Evolutionary conservation across 2,113 vertebrate species (phyloP), one percentile per base, ranked within the genome.

Genomic region (Mixornis gularis): DNA sequence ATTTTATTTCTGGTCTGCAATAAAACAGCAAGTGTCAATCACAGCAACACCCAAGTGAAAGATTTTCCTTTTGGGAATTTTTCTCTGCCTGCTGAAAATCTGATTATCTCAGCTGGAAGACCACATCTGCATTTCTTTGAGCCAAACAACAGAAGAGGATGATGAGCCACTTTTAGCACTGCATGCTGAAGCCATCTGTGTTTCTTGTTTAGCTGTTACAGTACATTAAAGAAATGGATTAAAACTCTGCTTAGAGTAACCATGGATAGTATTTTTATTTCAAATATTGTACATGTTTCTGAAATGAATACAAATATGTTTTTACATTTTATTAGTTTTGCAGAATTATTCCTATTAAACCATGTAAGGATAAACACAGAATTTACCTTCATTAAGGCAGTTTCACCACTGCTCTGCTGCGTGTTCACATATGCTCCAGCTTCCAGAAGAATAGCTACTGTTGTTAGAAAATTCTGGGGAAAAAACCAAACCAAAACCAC

Each of bases 331-430:
- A 55, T 36, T 41, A 70, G 44, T 68, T 68, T 71, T 13, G 17
- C n/a, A 25, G 17, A 84, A 70, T 24, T 21, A 68, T 87, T 71
- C 36, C 22, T 64, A 49, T 27, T 40, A 62, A 92, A 65, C 10
- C 0, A 2, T 1, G 3, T 53, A 46, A 82, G 38, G 53, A 72
- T 20, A 93, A 87, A 81, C 7, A 66, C 0, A 38, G 27, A 25
- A 41, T 34, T 95, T 95, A 99, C 99, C 98, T 99, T 99, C 99
- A 99, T 99, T 53, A 99, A 97, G 2, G 99, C 99, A 0, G 99
- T 99, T 96, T 99, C 99, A 13, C 99, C 99, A 30, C 93, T 98
- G 44, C 95, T 96, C 30, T 99, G 99, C 95, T 99, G 99, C 36
- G 98, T 96, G 72, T 99, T 99, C 52, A 99, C 97, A 73, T 97